Percentiles rank a stretch among this genome's conserved stretches.
Conservation (phyloP, 2,888 invertebrate genomes). For the Tyria jacobaeae region DNA sequence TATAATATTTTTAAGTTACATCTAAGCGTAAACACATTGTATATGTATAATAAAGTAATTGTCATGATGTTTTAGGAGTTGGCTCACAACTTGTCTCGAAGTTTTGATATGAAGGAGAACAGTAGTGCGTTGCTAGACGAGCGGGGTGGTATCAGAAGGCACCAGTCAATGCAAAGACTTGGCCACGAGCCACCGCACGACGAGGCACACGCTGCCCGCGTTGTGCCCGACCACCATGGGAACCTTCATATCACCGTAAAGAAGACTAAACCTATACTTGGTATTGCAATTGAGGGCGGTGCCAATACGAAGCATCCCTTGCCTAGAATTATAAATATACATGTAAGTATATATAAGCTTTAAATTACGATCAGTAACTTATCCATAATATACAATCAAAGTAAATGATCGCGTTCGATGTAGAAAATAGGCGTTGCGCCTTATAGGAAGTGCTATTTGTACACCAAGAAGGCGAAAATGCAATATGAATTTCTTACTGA, state of each 20-base stretch:
- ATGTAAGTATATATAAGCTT: too few species aligned
- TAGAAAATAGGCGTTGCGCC: too few species aligned
- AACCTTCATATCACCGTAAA: conserved; percentile 95
- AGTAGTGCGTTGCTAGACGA: conserved; percentile 90
- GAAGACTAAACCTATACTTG: conserved; percentile 97
- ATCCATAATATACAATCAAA: neutral
- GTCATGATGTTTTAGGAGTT: conserved; percentile 88
- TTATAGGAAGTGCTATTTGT: too few species aligned
- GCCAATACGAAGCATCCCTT: conserved; percentile 98
- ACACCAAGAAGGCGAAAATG: too few species aligned
- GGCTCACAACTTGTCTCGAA: conserved; percentile 94
- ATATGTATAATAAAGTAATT: conserved; percentile 5
- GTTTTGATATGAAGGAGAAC: conserved; percentile 96
- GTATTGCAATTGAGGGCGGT: conserved; percentile 99
- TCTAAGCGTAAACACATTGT: neutral
- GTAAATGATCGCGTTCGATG: neutral
- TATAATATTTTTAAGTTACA: conserved; percentile 14
- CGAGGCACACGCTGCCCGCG: conserved; percentile 87
- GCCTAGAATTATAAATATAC: conserved; percentile 98
- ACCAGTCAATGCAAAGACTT: conserved; percentile 92
- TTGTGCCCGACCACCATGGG: conserved; percentile 94
- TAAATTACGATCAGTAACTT: too few species aligned
- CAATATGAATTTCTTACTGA: too few species aligned
- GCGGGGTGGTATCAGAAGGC: conserved; percentile 89
- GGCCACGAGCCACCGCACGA: conserved; percentile 85